A percentile compares a stretch with the other conserved stretches of the same genome.
Evolutionary conservation across 2,113 vertebrate species (phyloP).

Genomic region (Anguilla rostrata): DNA sequence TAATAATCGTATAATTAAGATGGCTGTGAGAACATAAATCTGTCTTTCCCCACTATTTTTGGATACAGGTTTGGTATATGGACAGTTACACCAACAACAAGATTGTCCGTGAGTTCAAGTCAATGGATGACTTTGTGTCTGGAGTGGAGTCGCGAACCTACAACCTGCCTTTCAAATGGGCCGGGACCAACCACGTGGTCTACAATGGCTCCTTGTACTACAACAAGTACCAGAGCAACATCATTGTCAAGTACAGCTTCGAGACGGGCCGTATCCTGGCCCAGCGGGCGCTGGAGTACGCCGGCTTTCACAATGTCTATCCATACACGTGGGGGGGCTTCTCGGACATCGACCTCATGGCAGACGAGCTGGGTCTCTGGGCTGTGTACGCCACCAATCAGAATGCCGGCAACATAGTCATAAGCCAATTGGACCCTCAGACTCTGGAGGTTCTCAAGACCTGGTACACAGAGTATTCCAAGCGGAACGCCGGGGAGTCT

Average conservation of each 20-base stretch:
- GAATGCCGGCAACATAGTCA: conserved; percentile 84
- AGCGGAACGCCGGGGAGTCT: conserved; percentile 82
- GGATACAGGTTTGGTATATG: conserved; percentile 82
- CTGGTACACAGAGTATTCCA: conserved; percentile 81
- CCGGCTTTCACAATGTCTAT: conserved; percentile 83
- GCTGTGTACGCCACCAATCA: conserved; percentile 84
- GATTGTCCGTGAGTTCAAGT: conserved; percentile 81
- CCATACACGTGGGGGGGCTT: conserved; percentile 83
- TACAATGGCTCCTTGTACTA: conserved; percentile 84
- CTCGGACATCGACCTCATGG: conserved; percentile 84
- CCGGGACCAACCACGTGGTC: conserved; percentile 81
- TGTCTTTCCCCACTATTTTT: conserved; percentile 16
- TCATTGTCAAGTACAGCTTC: conserved; percentile 83
- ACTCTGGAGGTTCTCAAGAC: conserved; percentile 78
- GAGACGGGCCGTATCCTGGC: conserved; percentile 73
- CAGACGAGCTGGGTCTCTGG: conserved; percentile 81
- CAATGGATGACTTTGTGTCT: conserved; percentile 78
- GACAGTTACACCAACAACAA: conserved; percentile 83
- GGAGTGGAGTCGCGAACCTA: conserved; percentile 82
- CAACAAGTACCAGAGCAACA: conserved; percentile 85
- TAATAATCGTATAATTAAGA: neutral
- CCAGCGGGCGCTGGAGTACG: conserved; percentile 78
- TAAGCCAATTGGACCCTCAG: conserved; percentile 77
- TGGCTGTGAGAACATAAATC: neutral
- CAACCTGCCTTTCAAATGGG: conserved; percentile 83